phyloP scores from a whole-genome alignment of 2,797 vertebrate genomes.

The Leuciscus waleckii region DNA sequence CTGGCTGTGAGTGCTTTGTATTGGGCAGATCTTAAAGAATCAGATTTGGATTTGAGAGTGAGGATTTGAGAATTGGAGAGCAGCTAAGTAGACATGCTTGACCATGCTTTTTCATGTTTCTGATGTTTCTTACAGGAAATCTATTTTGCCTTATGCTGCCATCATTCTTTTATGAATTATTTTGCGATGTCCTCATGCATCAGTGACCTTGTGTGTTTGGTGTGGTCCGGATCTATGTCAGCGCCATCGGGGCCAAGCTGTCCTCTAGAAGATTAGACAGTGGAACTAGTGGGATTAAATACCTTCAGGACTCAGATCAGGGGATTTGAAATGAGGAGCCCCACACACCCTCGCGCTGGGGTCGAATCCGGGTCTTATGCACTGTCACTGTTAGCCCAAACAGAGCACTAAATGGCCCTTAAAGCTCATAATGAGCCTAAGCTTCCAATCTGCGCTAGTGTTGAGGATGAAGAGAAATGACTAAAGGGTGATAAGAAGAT shows the following conservation, averaged over 20 bases:
- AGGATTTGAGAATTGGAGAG: slow-evolving; percentile 37
- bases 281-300: slow-evolving; percentile 43
- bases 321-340: slow-evolving; percentile 31
- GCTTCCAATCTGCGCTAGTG: neutral
- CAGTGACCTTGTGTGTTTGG: neutral
- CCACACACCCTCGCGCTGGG: neutral
- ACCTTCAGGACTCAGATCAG: slow-evolving; percentile 28
- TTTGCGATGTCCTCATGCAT: neutral
- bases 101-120: slow-evolving; percentile 40
- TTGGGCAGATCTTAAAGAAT: neutral
- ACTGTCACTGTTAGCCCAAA: slow-evolving; percentile 1
- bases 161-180: neutral
- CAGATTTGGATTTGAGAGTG: slow-evolving; percentile 17
- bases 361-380: slow-evolving; percentile 11
- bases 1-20: neutral
- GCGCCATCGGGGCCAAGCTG: neutral
- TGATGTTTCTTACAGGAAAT: neutral
- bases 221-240: neutral
- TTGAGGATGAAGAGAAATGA: neutral
- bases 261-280: slow-evolving; percentile 50
- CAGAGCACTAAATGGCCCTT: neutral
- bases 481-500: neutral
- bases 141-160: neutral
- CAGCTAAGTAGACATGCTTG: slow-evolving; percentile 43
- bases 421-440: slow-evolving; percentile 32